Conservation (phyloP, 1,140 invertebrate genomes). For the Bombus superbus region DNA sequence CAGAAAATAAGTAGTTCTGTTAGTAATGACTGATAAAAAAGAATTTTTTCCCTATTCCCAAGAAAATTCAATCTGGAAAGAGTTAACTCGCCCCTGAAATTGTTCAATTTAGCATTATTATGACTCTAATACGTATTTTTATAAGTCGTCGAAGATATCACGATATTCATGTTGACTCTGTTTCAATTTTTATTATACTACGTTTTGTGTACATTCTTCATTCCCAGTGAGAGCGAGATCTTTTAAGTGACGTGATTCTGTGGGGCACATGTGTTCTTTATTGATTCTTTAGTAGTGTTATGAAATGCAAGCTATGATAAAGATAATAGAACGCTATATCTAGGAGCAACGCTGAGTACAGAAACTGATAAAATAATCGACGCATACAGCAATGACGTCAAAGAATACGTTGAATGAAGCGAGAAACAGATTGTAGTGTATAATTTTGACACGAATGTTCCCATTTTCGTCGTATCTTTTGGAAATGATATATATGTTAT, state of each 20-base stretch:
- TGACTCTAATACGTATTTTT: conserved; percentile 12
- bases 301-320: neutral
- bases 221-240: neutral
- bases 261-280: neutral
- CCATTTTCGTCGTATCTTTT: neutral
- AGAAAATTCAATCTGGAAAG: too few relatives aligned
- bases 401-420: neutral
- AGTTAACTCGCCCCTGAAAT: too few relatives aligned
- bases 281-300: neutral
- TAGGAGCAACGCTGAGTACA: conserved; percentile 6
- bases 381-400: conserved; percentile 7
- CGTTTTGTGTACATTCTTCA: neutral
- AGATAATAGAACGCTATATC: conserved; percentile 1
- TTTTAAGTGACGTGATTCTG: neutral
- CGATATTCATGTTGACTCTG: conserved; percentile 70
- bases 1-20: too few relatives aligned
- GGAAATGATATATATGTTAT: neutral
- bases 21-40: too few relatives aligned
- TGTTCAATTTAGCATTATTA: too few relatives aligned
- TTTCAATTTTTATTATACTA: conserved; percentile 66
- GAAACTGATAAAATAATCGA: conserved; percentile 28
- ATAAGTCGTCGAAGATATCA: conserved; percentile 67
- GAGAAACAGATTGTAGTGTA: neutral
- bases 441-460: neutral
- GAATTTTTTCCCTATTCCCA: too few relatives aligned